Conservation (phyloP, 2,113 vertebrate genomes). For the Cyanoliseus patagonus region DNA sequence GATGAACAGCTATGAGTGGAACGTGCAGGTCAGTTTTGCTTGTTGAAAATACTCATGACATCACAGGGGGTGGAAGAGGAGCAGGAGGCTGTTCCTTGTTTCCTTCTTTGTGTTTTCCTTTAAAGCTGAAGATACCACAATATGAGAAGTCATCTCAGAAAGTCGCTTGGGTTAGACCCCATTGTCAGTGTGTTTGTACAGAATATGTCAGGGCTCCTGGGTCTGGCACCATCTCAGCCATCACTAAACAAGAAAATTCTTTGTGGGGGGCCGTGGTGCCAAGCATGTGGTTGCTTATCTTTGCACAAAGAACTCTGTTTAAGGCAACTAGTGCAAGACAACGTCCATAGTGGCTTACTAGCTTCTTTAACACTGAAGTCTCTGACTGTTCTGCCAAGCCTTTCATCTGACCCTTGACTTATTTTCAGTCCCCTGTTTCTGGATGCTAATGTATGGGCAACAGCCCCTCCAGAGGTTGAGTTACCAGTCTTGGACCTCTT, state of each 20-base stretch:
- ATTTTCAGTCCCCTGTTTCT: not conserved
- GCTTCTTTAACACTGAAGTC: not conserved
- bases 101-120: not conserved
- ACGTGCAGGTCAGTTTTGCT: not conserved
- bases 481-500: not conserved
- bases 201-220: not conserved
- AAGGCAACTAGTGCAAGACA: not conserved
- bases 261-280: not conserved
- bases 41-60: not conserved
- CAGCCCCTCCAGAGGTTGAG: not conserved
- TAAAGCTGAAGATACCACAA: not conserved
- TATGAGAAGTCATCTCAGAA: not conserved
- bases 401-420: not conserved
- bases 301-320: not conserved
- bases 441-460: not conserved
- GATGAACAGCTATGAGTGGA: not conserved
- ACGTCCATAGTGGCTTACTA: accelerated
- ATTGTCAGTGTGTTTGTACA: not conserved
- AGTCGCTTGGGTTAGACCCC: not conserved
- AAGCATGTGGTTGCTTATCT: not conserved
- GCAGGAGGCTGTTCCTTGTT: not conserved
- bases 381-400: not conserved
- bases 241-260: accelerated
- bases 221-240: not conserved
- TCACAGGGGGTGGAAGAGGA: accelerated